Conservation (phyloP, 2,113 vertebrate species). For the Labeo rohita region DNA sequence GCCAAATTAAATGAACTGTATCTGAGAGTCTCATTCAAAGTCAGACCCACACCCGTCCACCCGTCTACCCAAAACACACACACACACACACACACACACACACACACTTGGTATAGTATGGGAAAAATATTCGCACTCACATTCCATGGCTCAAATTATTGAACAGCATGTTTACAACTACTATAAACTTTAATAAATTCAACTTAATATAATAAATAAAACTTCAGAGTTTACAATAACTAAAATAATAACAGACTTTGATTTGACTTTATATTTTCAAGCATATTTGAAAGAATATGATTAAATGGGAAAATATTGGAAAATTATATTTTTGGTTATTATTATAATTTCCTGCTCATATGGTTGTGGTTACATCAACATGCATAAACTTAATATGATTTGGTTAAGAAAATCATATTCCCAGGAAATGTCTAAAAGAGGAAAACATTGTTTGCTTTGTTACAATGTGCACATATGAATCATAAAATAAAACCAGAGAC, state of each 20-base stretch:
- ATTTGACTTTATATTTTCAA: not conserved
- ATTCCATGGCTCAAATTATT: conserved; percentile 3
- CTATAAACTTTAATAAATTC: not conserved
- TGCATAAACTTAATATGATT: not conserved
- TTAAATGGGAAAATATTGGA: not conserved
- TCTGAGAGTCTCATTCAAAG: conserved; percentile 44
- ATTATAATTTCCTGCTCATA: not conserved
- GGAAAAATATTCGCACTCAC: conserved; percentile 2
- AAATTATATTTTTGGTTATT: not conserved
- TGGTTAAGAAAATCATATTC: not conserved
- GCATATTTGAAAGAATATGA: not conserved
- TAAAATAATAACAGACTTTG: not conserved
- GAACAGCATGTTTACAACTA: not conserved
- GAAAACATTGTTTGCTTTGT: not conserved
- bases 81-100: not conserved
- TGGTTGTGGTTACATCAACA: not conserved
- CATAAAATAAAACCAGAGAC: not conserved
- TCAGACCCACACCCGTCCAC: not conserved
- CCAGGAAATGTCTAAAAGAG: not conserved
- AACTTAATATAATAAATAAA: not conserved
- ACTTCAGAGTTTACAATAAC: not conserved
- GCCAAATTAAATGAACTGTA: conserved; percentile 52
- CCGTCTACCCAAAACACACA: not conserved
- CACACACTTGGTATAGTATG: not conserved
- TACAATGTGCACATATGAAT: not conserved